Evolutionary conservation across 2,113 vertebrate species (phyloP).

Genomic region (Coptodon rendalli): DNA sequence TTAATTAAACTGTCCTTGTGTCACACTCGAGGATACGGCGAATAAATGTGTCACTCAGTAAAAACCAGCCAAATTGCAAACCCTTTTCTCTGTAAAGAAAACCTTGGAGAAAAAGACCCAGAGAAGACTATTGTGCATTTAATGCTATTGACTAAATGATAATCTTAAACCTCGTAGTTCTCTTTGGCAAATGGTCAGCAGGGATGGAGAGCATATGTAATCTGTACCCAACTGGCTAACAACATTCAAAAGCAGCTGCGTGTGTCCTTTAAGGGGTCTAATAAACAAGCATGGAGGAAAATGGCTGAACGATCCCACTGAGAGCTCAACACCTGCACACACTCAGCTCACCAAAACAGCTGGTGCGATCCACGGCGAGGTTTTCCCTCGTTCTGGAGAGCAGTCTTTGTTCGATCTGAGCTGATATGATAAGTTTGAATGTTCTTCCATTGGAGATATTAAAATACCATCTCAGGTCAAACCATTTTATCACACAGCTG

Average conservation of each 20-base stretch:
- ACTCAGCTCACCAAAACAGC: conserved; percentile 8
- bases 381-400: background rate
- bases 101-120: background rate
- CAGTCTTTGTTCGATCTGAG: background rate
- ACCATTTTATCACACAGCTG: background rate
- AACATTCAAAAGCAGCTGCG: background rate
- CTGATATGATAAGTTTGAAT: background rate
- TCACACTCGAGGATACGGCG: background rate
- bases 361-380: background rate
- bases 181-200: background rate
- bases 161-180: background rate
- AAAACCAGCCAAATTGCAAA: accelerated
- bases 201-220: background rate
- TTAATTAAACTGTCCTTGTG: background rate
- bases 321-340: conserved; percentile 19
- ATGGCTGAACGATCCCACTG: conserved; percentile 10
- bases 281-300: conserved; percentile 17
- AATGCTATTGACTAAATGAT: background rate
- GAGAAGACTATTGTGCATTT: background rate
- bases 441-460: background rate
- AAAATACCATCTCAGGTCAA: background rate
- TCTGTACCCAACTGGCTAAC: background rate
- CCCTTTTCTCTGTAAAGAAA: background rate
- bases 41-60: background rate
- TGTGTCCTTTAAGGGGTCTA: background rate